Evolutionary conservation across 2,888 invertebrate species (phyloP).

Genomic region (Noctua janthina): DNA sequence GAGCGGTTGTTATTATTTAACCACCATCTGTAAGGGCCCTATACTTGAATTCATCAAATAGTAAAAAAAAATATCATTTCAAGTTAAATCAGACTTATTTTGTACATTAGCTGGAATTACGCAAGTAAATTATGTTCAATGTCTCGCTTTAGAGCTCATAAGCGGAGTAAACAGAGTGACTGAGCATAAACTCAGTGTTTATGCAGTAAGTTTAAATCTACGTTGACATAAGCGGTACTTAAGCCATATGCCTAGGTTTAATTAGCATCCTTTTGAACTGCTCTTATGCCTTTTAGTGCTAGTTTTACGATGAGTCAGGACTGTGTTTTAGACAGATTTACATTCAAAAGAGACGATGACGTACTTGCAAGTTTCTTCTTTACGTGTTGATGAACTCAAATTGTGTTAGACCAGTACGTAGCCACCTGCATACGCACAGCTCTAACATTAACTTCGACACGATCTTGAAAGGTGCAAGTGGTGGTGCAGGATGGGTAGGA

Average conservation of each 20-base stretch:
- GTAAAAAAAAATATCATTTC: not conserved
- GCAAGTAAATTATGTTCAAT: not conserved
- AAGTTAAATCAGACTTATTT: constrained; percentile 1
- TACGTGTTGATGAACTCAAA: too few species aligned
- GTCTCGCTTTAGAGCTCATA: constrained; percentile 8
- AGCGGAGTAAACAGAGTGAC: not conserved
- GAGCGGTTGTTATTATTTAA: not conserved
- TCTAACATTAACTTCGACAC: too few species aligned
- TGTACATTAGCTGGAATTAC: not conserved
- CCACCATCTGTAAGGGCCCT: too few species aligned
- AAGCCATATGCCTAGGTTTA: not conserved
- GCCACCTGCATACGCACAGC: too few species aligned
- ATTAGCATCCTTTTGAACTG: not conserved
- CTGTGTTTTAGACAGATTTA: not conserved
- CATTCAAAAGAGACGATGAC: not conserved
- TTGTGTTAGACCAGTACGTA: too few species aligned
- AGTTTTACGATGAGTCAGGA: not conserved
- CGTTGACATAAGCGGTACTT: not conserved
- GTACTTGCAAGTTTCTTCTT: too few species aligned
- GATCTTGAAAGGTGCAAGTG: too few species aligned
- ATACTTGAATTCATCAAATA: not conserved
- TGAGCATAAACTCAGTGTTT: constrained; percentile 15
- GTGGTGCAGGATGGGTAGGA: too few species aligned
- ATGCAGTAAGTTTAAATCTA: constrained; percentile 26
- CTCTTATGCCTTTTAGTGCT: not conserved